Evolutionary conservation across 2,113 vertebrate species (phyloP).

Genomic region (Poeciliopsis turrubarensis): DNA sequence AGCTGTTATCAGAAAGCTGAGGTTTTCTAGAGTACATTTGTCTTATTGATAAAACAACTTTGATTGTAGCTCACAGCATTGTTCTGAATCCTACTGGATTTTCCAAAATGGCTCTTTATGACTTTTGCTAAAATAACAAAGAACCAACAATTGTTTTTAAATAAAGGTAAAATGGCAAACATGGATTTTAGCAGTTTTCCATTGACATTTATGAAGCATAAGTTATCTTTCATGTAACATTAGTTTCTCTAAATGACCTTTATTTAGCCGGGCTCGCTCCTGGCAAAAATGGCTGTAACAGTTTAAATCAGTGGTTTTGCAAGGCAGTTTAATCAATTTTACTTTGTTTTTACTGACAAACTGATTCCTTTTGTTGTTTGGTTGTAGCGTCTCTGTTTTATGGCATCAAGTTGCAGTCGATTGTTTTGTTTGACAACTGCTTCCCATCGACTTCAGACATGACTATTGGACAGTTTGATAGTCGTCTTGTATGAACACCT

Average conservation of each 20-base stretch:
- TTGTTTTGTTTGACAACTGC: slow-evolving; percentile 43
- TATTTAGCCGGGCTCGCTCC: neutral
- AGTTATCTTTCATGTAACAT: neutral
- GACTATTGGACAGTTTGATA: slow-evolving; percentile 36
- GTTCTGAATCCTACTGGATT: too few relatives aligned
- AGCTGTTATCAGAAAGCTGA: too few relatives aligned
- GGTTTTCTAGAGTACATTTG: too few relatives aligned
- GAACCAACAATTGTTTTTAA: too few relatives aligned
- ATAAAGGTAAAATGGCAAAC: too few relatives aligned
- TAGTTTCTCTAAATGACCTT: neutral
- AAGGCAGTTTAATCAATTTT: neutral
- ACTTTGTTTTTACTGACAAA: neutral
- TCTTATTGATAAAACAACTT: too few relatives aligned
- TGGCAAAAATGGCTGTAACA: neutral
- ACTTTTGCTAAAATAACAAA: too few relatives aligned
- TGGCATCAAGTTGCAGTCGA: neutral
- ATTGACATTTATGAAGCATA: neutral
- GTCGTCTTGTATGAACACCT: slow-evolving; percentile 42
- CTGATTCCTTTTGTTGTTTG: neutral
- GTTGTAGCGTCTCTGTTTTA: neutral
- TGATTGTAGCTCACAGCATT: too few relatives aligned
- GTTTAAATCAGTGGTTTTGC: neutral
- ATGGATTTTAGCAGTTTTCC: too few relatives aligned
- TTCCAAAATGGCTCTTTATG: too few relatives aligned
- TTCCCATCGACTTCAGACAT: neutral